These are phyloP conservation scores for Xiphias gladius DNA, from an alignment of 2,113 vertebrate genomes.

Conservation along the genomic window DNA sequence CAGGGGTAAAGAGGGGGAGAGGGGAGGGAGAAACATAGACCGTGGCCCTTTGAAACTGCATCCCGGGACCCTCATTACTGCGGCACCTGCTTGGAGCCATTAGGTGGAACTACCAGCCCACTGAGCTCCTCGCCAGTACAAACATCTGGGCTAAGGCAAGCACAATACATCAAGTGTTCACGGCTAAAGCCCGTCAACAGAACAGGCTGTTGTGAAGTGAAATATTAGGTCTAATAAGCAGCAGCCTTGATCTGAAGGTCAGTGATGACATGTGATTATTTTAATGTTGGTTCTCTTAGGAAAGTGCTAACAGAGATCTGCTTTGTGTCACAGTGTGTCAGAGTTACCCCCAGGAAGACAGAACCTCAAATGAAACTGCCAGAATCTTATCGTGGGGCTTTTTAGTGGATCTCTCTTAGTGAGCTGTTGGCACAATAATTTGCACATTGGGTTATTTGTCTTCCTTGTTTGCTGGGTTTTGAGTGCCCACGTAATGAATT, in stretches of 20 bases:
- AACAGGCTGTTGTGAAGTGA: constrained; percentile 53
- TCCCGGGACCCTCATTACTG: constrained; percentile 75
- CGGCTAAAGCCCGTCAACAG: constrained; percentile 59
- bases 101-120: constrained; percentile 62
- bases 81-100: constrained; percentile 75
- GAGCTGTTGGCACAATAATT: neutral
- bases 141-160: constrained; percentile 73
- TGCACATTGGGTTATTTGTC: constrained; percentile 3
- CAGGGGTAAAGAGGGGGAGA: constrained; percentile 28
- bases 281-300: constrained; percentile 55
- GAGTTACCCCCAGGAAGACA: constrained; percentile 18
- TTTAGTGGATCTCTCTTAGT: constrained; percentile 21
- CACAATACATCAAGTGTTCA: constrained; percentile 78
- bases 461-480: neutral
- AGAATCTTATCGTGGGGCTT: neutral
- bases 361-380: constrained; percentile 21
- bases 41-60: constrained; percentile 68
- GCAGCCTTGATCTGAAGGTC: constrained; percentile 67
- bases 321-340: constrained; percentile 48
- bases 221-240: constrained; percentile 64
- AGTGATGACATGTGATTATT: constrained; percentile 71
- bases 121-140: constrained; percentile 61
- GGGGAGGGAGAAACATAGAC: constrained; percentile 34
- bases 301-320: constrained; percentile 59
- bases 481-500: neutral